Conservation (phyloP, 2,888 invertebrate genomes). For the Ectobius pallidus region DNA sequence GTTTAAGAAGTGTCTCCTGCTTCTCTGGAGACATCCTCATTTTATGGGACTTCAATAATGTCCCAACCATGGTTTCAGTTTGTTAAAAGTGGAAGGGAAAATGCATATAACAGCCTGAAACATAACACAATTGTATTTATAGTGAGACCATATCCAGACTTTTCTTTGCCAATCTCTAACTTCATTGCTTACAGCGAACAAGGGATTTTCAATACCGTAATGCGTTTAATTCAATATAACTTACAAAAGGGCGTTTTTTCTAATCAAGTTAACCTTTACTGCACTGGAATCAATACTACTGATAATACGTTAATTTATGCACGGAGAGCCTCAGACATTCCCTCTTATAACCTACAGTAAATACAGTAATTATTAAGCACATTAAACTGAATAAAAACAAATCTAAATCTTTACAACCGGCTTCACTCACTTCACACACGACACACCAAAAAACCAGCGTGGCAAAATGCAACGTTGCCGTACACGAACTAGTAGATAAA, state of each 20-base stretch:
- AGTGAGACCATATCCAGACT: too few relatives aligned
- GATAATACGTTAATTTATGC: not conserved
- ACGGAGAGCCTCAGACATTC: too few relatives aligned
- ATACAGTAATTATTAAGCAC: too few relatives aligned
- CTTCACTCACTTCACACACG: not conserved
- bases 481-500: too few relatives aligned
- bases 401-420: not conserved
- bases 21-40: conserved; percentile 69
- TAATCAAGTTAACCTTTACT: not conserved
- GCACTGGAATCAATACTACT: not conserved
- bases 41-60: conserved; percentile 53
- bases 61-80: conserved; percentile 47
- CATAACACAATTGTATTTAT: not conserved
- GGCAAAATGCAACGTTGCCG: conserved; percentile 25
- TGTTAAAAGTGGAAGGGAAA: not conserved
- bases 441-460: conserved; percentile 18
- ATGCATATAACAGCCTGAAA: not conserved
- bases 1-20: conserved; percentile 81
- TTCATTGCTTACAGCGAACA: too few relatives aligned
- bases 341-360: too few relatives aligned
- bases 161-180: too few relatives aligned
- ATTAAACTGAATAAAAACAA: not conserved
- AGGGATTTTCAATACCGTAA: too few relatives aligned
- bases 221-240: too few relatives aligned
- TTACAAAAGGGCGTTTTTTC: not conserved